Evolutionary conservation across 1,140 invertebrate genomes (phyloP).

Genomic region (Nomia melanderi): DNA sequence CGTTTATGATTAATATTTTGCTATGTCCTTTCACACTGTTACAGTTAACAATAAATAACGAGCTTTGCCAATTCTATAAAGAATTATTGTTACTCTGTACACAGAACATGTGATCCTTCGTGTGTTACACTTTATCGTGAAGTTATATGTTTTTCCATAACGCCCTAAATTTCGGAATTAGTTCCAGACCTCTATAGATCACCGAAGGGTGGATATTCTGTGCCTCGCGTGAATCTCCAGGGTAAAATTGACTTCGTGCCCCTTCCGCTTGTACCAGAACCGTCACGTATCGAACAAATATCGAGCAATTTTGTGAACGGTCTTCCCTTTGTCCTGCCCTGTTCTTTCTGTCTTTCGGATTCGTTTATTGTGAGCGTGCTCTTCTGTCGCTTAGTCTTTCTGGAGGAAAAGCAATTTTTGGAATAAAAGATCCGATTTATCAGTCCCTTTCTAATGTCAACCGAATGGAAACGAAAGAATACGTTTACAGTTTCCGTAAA

Average conservation of each 20-base stretch:
- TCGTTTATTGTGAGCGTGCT: not conserved
- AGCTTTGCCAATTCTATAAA: no score
- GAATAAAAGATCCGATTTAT: not conserved
- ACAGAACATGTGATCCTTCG: not conserved
- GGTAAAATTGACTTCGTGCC: constrained; percentile 69
- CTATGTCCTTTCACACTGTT: no score
- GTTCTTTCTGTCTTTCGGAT: constrained; percentile 7
- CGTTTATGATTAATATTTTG: no score
- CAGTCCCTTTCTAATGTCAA: not conserved
- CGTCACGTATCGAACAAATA: constrained; percentile 29
- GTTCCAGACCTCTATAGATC: constrained; percentile 5
- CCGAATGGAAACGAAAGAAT: not conserved
- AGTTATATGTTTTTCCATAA: not conserved
- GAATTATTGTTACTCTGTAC: no score
- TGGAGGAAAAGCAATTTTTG: not conserved
- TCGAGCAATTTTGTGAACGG: constrained; percentile 54
- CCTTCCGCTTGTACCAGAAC: constrained; percentile 47
- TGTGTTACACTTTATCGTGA: not conserved
- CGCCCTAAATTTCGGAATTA: constrained; percentile 53
- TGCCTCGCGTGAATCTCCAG: constrained; percentile 62
- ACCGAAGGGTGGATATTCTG: constrained; percentile 2
- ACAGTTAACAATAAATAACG: no score
- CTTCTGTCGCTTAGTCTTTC: not conserved
- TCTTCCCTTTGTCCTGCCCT: constrained; percentile 26
- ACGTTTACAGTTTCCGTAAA: no score